Evolutionary conservation across 2,888 invertebrate species (phyloP), one percentile per base, ranked within the genome.

Genomic region (Diloba caeruleocephala): DNA sequence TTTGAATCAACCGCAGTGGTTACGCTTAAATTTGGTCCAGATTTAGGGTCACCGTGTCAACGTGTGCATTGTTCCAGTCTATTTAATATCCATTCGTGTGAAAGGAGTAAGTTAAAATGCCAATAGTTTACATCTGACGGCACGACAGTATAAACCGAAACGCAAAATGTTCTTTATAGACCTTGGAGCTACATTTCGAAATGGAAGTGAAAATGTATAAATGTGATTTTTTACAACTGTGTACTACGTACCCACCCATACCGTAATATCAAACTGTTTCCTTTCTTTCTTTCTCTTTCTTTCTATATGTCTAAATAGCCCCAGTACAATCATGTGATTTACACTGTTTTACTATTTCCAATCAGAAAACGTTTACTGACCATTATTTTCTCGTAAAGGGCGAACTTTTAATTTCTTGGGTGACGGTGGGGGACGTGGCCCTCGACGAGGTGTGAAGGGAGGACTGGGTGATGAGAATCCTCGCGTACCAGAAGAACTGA

Each of bases 401-500:
- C 87, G 89, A 10, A 95, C 93, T 50, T 90, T 94, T 72, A 97
- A 84, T 81, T 95, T 94, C 82, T 94, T 89, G 0, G 96, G 96
- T 7, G 94, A 88, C 5, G 94, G 94, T 0, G 96, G 96, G 4
- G 96, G 95, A 36, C 95, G 89, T 0, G 96, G 95, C 23, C 94
- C 94, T 54, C 90, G 84, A 1, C 94, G 90, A 0, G 94, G 93
- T 23, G 94, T 95, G 77, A 96, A 95, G 0, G 95, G 93, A 0
- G 90, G 76, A 2, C 95, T 95, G 0, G 94, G 94, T 13, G 90
- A 87, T 0, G 96, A 96, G 76, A 95, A 97, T 7, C 97, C 97
- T 56, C 95, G 89, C 3, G 96, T 96, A 0, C 97, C 97, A 41
- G 95, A 94, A 0, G 94, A 94, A 77, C 96, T 96, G 2, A 97